phyloP scores from a whole-genome alignment of 2,797 vertebrate genomes.

The Cyprinella venusta region DNA sequence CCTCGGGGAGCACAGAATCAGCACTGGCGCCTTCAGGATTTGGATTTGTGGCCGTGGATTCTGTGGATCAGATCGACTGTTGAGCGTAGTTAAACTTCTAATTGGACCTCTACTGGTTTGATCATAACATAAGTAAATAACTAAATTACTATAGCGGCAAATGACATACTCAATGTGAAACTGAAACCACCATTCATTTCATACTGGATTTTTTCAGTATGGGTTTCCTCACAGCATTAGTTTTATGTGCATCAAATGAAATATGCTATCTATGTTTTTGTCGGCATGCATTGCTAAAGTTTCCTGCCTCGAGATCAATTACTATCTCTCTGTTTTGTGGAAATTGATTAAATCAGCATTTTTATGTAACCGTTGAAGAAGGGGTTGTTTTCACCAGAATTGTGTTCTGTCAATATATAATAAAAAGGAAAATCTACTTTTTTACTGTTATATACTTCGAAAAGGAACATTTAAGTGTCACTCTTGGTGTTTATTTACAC shows the following conservation, averaged over 20 bases:
- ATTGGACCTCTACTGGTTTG: slow-evolving; percentile 33
- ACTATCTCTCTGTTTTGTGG: background rate
- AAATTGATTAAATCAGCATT: background rate
- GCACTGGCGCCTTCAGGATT: slow-evolving; percentile 81
- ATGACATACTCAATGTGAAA: background rate
- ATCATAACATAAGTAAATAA: slow-evolving; percentile 15
- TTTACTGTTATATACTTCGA: background rate
- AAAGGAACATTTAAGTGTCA: background rate
- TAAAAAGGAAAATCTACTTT: background rate
- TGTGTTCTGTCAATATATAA: background rate
- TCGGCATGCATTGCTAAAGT: background rate
- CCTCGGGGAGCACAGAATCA: slow-evolving; percentile 72
- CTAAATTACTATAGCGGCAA: slow-evolving; percentile 6
- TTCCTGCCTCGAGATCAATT: background rate
- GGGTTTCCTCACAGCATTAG: background rate
- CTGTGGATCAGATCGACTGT: slow-evolving; percentile 56
- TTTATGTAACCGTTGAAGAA: background rate
- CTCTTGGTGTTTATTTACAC: too few relatives aligned
- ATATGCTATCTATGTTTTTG: background rate
- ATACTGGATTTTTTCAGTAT: background rate
- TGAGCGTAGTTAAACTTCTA: slow-evolving; percentile 25
- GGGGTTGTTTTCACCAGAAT: background rate
- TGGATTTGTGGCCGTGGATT: slow-evolving; percentile 69
- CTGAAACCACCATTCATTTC: slow-evolving; percentile 7
- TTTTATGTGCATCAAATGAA: background rate